Percentiles rank a stretch among this genome's conserved stretches.
phyloP scores from a whole-genome alignment of 2,888 invertebrate genomes.

The Ceratothoa steindachneri region DNA sequence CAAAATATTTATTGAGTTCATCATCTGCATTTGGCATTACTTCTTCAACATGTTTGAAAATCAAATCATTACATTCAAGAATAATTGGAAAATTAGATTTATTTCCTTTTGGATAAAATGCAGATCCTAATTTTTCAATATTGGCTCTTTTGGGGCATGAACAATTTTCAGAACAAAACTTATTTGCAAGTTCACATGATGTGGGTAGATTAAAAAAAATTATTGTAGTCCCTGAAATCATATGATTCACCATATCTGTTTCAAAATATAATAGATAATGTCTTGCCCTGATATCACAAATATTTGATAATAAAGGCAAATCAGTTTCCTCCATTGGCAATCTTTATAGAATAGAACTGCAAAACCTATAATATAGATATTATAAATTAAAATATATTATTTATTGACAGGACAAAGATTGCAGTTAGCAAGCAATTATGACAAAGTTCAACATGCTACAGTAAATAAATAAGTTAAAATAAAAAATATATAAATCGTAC shows the following conservation, averaged over 20 bases:
- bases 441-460: no score
- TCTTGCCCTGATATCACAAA: conserved; percentile 48
- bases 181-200: conserved; percentile 16
- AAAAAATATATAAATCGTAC: no score
- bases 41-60: conserved; percentile 34
- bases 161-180: conserved; percentile 25
- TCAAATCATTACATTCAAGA: conserved; percentile 25
- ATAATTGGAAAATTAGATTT: not conserved
- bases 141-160: conserved; percentile 14
- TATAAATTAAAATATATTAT: no score
- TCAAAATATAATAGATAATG: conserved; percentile 50
- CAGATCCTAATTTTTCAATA: not conserved
- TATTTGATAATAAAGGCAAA: conserved; percentile 48
- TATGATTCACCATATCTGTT: conserved; percentile 47
- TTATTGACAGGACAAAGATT: no score
- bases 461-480: no score
- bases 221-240: conserved; percentile 47
- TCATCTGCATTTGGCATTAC: not conserved
- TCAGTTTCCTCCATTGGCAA: conserved; percentile 8
- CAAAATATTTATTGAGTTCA: conserved; percentile 18
- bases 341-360: no score
- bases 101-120: not conserved
- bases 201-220: conserved; percentile 48
- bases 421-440: no score
- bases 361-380: no score